Evolutionary conservation across 1,140 invertebrate genomes (phyloP).

Genomic region (Bombus huntii): DNA sequence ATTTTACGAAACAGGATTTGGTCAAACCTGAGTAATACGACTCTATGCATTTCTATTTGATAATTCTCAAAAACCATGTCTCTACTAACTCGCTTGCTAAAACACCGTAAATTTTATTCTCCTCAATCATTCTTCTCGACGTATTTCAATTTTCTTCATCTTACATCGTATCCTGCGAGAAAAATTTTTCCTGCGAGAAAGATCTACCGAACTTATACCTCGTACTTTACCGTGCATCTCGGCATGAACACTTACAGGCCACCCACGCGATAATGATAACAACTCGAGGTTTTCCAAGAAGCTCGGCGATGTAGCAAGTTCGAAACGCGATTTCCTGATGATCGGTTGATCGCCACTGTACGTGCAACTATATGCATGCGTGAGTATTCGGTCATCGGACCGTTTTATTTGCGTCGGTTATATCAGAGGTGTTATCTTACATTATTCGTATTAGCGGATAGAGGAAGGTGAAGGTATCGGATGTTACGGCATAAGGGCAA

Average conservation of each 20-base stretch:
- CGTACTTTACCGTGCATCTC: no score
- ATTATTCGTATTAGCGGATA: constrained; percentile 40
- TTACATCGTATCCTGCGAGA: no score
- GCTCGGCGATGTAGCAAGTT: background rate
- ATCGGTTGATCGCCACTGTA: constrained; percentile 22
- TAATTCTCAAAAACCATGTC: no score
- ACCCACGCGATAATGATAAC: background rate
- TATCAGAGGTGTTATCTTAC: constrained; percentile 73
- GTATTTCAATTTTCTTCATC: no score
- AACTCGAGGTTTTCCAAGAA: constrained; percentile 1
- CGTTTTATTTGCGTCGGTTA: constrained; percentile 66
- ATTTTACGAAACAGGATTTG: no score
- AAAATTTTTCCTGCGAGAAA: no score
- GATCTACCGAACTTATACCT: no score
- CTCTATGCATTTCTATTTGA: no score
- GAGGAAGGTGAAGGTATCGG: constrained; percentile 60
- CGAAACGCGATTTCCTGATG: background rate
- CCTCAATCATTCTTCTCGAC: no score
- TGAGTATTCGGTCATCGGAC: constrained; percentile 43
- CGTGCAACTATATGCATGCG: background rate
- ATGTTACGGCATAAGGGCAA: constrained; percentile 72
- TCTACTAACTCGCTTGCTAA: no score
- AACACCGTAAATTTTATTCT: no score
- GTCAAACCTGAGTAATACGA: no score
- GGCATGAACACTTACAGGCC: background rate